A percentile compares a stretch with the other conserved stretches of the same genome.
Conservation (phyloP, 2,888 invertebrate species). For the Eupithecia vulgata region DNA sequence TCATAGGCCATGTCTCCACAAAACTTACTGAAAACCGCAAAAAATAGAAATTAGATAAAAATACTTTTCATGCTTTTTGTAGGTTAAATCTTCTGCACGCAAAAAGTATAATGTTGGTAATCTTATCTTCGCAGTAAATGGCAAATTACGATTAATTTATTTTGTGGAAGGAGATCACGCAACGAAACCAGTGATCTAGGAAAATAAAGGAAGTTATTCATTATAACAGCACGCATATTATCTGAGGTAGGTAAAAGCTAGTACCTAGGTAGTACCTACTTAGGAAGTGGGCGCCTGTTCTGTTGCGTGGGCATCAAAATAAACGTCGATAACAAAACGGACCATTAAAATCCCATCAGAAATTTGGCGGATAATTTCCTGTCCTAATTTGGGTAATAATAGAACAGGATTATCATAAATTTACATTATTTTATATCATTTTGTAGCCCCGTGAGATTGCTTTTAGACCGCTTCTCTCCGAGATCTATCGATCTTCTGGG, state of each 20-base stretch:
- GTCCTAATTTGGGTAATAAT: background rate
- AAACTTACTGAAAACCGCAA: constrained; percentile 85
- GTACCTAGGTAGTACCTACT: too few relatives aligned
- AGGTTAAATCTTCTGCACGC: background rate
- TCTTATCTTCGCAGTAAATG: background rate
- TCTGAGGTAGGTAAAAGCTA: background rate
- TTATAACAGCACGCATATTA: background rate
- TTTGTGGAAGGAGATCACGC: background rate
- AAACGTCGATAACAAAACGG: background rate
- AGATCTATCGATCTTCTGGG: background rate
- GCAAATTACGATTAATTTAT: background rate
- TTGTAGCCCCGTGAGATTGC: background rate
- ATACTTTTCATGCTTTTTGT: background rate
- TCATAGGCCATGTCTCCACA: constrained; percentile 87
- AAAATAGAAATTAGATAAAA: background rate
- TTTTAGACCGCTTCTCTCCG: background rate
- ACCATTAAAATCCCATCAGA: background rate
- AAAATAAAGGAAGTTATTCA: background rate
- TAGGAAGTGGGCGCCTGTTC: background rate
- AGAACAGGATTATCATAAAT: background rate
- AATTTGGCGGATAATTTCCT: background rate
- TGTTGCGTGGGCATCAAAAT: constrained; percentile 7
- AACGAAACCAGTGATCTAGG: background rate
- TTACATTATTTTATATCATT: background rate
- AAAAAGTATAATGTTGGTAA: background rate